Percentiles rank a stretch among this genome's conserved stretches.
Conservation (phyloP, 2,888 invertebrate species). For the Chrysolina haemoptera region DNA sequence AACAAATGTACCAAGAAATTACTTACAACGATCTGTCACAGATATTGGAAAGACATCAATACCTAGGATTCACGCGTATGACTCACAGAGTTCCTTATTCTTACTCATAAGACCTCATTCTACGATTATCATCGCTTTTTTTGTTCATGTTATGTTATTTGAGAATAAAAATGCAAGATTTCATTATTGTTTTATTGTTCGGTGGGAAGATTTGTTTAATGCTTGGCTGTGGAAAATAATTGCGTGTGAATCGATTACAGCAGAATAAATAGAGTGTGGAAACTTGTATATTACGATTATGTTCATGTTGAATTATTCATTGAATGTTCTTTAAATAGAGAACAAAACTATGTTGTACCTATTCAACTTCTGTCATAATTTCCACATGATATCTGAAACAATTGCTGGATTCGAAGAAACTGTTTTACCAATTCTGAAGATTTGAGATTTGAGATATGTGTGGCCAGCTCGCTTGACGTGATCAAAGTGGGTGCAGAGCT, state of each 20-base stretch:
- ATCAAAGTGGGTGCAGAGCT: too few species aligned
- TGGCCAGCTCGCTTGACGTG: too few species aligned
- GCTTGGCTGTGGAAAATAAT: conserved; percentile 33
- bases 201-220: conserved; percentile 34
- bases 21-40: not conserved
- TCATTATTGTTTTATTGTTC: conserved; percentile 32
- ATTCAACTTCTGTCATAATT: too few species aligned
- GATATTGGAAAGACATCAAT: conserved; percentile 16
- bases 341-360: too few species aligned
- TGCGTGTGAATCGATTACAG: conserved; percentile 3
- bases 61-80: conserved; percentile 37
- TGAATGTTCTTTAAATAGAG: too few species aligned
- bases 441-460: too few species aligned
- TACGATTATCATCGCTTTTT: not conserved
- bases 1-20: too few species aligned
- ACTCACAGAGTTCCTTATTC: conserved; percentile 29
- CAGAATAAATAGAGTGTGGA: not conserved
- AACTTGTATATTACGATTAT: not conserved
- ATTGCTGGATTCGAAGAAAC: too few species aligned
- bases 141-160: not conserved
- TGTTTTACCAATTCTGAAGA: too few species aligned
- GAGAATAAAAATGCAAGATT: conserved; percentile 41
- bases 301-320: too few species aligned
- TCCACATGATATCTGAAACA: too few species aligned
- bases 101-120: conserved; percentile 22